Evolutionary conservation across 1,140 invertebrate species (phyloP), one percentile per base, ranked within the genome.

Genomic region (Drosophila setifemur): DNA sequence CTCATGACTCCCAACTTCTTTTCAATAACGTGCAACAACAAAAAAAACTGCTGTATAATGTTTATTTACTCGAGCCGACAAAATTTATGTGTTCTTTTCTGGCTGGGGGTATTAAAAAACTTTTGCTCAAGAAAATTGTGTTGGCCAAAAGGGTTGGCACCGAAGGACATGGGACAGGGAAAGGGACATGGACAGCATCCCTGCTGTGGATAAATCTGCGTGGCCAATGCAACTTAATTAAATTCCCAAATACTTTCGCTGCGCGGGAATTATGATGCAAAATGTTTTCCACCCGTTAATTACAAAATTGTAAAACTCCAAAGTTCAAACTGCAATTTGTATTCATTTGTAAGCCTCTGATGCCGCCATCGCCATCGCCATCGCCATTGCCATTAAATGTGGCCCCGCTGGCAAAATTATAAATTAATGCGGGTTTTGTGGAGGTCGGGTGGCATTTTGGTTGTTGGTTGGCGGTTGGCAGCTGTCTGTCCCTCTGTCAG

Each of bases 321-420:
- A 83, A 85, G 79, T 85, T 83, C 79, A 74, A 86, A 83, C 73
- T 85, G 79, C 79, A 83, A 83, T 83, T 83, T 83, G 79, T 83
- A 83, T 83, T 83, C 79, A 83, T 85, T 83, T 83, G 79, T 74
- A 72, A 67, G 64, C 74, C 69, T 52, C 40, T 72, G 64, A 48
- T 49, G 28, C 37, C 21, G 50, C 19, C 35, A 37, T 8, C 37
- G n/a, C 44, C 39, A 33, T 29, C n/a, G 42, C 48, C 35, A 9
- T 44, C 47, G 63, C 75, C 55, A 55, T 12, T 43, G 53, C 53
- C 70, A 79, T 79, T 79, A 74, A 78, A 78, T 78, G 71, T 68
- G 33, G 33, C 33, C 47, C 44, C 48, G 55, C 45, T 50, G 67
- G 50, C 48, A 54, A 79, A 75, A 85, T 85, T 79, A 85, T 79